Percentiles rank a stretch among this genome's conserved stretches.
phyloP scores from a whole-genome alignment of 2,797 vertebrate species.

The Dicrostonyx torquatus region DNA sequence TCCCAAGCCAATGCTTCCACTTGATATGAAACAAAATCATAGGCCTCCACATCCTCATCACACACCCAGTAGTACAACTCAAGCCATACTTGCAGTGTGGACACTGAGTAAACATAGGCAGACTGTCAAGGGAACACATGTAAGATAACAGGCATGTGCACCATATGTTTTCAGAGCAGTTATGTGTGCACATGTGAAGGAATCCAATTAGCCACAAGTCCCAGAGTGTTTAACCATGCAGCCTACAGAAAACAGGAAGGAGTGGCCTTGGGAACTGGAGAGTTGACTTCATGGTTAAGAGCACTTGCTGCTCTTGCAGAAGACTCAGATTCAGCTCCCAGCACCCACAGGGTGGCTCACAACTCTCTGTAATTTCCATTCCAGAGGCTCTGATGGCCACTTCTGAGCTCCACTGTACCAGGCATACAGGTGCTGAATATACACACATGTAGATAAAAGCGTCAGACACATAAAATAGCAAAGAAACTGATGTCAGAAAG shows the following conservation, averaged over 20 bases:
- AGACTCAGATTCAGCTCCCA: background rate
- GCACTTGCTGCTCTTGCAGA: background rate
- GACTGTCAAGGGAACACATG: background rate
- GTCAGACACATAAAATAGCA: background rate
- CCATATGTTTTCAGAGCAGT: background rate
- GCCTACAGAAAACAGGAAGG: background rate
- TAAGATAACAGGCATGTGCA: background rate
- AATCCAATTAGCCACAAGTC: background rate
- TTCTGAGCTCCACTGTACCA: background rate
- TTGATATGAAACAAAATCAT: background rate
- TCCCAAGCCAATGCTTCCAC: background rate
- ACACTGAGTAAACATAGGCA: background rate
- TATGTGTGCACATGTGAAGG: background rate
- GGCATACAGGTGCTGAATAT: background rate
- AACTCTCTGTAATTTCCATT: background rate
- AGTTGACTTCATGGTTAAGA: background rate
- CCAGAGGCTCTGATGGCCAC: no score
- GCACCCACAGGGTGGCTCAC: background rate
- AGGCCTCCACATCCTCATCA: background rate
- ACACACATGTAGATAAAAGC: background rate
- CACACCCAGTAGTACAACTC: accelerated
- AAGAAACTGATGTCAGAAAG: background rate
- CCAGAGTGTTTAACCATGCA: background rate
- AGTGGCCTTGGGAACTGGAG: background rate
- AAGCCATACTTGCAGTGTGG: background rate